These are phyloP conservation scores for Aspidoscelis tigris DNA, from an alignment of 2,113 vertebrate species.

Conservation along the genomic window DNA sequence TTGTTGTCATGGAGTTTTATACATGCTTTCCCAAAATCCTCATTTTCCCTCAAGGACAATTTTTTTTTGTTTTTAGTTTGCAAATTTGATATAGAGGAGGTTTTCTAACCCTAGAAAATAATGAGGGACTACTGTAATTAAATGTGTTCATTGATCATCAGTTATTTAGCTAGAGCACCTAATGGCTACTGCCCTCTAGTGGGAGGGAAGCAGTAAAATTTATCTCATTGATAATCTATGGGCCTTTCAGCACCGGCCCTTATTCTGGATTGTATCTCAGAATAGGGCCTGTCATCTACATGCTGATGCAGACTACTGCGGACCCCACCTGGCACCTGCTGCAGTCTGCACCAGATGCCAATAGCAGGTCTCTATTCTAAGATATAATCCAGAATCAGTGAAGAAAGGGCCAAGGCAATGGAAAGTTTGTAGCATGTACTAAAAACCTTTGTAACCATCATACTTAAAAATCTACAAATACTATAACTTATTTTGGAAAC, in stretches of 20 bases:
- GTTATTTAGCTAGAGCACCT: not conserved
- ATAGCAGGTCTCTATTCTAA: no score
- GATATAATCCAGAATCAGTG: not conserved
- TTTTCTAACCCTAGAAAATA: not conserved
- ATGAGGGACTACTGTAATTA: not conserved
- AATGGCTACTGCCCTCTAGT: conserved; percentile 66
- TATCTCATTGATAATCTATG: not conserved
- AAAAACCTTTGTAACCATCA: no score
- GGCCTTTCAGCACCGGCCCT: not conserved
- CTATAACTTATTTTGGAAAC: no score
- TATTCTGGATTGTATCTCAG: no score
- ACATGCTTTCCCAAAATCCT: not conserved
- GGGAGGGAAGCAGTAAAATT: conserved; percentile 56
- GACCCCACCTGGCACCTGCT: no score
- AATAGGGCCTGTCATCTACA: no score
- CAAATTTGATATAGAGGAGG: no score
- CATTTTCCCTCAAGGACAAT: not conserved
- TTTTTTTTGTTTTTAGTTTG: no score
- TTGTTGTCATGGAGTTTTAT: not conserved
- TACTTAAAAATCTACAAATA: no score
- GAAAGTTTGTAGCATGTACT: not conserved
- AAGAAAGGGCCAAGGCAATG: not conserved
- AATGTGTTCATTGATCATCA: not conserved
- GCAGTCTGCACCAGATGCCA: no score
- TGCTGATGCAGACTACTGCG: no score